Base-by-base conservation (phyloP, 2,113 vertebrate species). In the Neotoma lepida region DNA sequence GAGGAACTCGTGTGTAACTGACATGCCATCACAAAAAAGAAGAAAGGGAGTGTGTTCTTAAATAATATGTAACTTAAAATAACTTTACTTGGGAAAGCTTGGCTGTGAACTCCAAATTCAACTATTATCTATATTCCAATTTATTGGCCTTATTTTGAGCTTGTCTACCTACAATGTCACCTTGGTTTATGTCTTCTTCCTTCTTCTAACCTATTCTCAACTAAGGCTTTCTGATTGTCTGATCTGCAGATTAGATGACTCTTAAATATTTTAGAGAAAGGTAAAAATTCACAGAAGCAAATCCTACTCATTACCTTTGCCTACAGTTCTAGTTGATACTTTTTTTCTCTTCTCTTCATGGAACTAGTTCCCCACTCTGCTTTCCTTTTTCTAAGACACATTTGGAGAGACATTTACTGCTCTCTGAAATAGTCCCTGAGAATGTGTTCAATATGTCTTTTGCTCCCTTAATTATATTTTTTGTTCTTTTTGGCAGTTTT, bases 391-490 rank as follows among this genome's bases (percentile, higher is more conserved):
- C 92, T 90, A 89, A 96, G 87, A 97, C 41, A 63, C 39, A 96
- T 94, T 93, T 96, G 80, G 95, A 58, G 49, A 95, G 24, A 78
- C 90, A 71, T 97, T 93, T 68, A 39, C 61, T 95, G 68, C 73
- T 89, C 93, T 76, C 82, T 90, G 44, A 96, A 98, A 96, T 35
- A 93, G 76, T 96, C 95, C 94, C 96, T 90, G 89, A 98, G 91
- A 78, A 71, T 96, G 84, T 44, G 20, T 68, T 97, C 96, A 88
- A 92, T 93, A 96, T 88, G 97, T 95, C 95, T 94, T 46, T 96
- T 91, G 94, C 88, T 96, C 92, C 95, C 97, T 94, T 97, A 97
- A 94, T 94, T 95, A 76, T 73, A 97, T 96, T 98, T 98, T 96
- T 95, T 89, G 76, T 97, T 88, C 56, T 92, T 97, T 89, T 88